Evolutionary conservation across 2,888 invertebrate genomes (phyloP).

Genomic region (Reticulitermes lucifugus): DNA sequence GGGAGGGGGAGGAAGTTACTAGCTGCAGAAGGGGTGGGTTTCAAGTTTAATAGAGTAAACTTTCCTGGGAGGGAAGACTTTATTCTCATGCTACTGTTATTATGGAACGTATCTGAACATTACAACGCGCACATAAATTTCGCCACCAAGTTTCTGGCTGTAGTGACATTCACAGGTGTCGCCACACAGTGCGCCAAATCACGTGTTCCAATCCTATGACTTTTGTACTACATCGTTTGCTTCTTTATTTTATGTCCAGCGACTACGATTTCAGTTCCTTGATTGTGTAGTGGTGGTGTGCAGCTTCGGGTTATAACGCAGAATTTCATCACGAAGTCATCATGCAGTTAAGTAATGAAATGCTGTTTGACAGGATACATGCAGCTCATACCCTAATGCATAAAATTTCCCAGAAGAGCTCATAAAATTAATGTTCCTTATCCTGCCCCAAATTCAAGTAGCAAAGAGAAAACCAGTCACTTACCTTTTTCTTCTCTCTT

Average conservation of each 20-base stretch:
- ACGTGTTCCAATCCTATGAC: background rate
- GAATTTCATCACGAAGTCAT: background rate
- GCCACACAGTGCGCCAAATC: background rate
- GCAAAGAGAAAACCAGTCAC: too few relatives aligned
- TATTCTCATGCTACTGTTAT: slow-evolving; percentile 16
- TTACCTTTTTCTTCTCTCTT: too few relatives aligned
- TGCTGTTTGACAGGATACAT: too few relatives aligned
- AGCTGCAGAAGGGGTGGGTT: slow-evolving; percentile 31
- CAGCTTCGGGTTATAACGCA: background rate
- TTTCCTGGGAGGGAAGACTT: slow-evolving; percentile 23
- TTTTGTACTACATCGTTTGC: background rate
- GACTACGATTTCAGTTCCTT: background rate
- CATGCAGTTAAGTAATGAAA: too few relatives aligned
- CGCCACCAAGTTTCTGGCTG: background rate
- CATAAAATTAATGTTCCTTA: too few relatives aligned
- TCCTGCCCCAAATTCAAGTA: too few relatives aligned
- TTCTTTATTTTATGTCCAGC: slow-evolving; percentile 3
- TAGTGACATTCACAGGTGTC: slow-evolving; percentile 1
- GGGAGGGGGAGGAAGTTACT: background rate
- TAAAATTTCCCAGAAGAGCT: too few relatives aligned
- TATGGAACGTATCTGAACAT: slow-evolving; percentile 19
- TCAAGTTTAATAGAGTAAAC: slow-evolving; percentile 41
- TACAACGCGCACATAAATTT: slow-evolving; percentile 11
- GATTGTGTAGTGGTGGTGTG: background rate
- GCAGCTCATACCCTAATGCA: too few relatives aligned